Evolutionary conservation across 2,888 invertebrate genomes (phyloP).

Genomic region (Autographa gamma): DNA sequence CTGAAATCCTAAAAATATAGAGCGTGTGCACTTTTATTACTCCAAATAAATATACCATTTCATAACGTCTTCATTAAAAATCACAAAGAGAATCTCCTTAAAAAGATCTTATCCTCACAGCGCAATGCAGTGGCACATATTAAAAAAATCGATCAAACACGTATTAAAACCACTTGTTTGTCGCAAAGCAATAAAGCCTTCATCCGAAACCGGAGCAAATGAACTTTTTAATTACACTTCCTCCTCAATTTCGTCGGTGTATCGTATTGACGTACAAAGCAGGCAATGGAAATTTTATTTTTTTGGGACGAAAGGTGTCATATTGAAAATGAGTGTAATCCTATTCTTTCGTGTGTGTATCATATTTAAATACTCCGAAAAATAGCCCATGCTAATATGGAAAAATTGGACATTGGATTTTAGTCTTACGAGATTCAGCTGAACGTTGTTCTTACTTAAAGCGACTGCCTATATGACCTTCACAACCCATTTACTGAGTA

Average conservation of each 20-base stretch:
- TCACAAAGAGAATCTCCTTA: slow-evolving; percentile 7
- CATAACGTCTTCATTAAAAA: not conserved
- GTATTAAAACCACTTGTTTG: slow-evolving; percentile 56
- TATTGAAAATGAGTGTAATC: not conserved
- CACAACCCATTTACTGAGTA: no score
- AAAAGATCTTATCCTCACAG: slow-evolving; percentile 26
- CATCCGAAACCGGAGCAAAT: slow-evolving; percentile 59
- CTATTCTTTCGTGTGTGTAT: not conserved
- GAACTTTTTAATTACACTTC: slow-evolving; percentile 75
- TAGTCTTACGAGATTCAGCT: no score
- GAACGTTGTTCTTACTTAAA: no score
- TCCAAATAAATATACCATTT: not conserved
- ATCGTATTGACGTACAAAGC: slow-evolving; percentile 37
- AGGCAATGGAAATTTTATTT: slow-evolving; percentile 40
- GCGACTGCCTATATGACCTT: no score
- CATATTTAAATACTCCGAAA: not conserved
- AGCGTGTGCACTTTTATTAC: not conserved
- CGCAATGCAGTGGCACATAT: slow-evolving; percentile 37
- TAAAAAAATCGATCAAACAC: slow-evolving; percentile 35
- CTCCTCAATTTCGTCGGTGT: slow-evolving; percentile 56
- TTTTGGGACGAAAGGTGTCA: not conserved
- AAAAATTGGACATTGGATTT: no score
- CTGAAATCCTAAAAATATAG: no score
- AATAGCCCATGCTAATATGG: no score
- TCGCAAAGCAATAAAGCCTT: slow-evolving; percentile 62